A percentile compares a stretch with the other conserved stretches of the same genome.
phyloP scores from a whole-genome alignment of 2,888 invertebrate genomes.

The Mantis religiosa region DNA sequence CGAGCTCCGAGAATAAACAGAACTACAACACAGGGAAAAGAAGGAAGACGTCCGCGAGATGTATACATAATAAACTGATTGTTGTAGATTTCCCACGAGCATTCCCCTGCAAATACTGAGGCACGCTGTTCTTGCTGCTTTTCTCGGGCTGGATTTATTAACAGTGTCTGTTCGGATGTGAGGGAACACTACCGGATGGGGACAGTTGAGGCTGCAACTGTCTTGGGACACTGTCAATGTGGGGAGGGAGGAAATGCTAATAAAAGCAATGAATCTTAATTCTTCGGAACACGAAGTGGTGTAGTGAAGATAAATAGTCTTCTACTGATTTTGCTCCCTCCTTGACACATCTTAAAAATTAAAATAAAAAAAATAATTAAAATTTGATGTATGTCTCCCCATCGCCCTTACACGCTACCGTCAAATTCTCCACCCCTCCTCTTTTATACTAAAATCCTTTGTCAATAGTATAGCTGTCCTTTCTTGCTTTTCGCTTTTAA shows the following conservation, averaged over 20 bases:
- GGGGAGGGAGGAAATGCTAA: not conserved
- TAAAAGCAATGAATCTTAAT: slow-evolving; percentile 12
- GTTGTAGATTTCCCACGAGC: slow-evolving; percentile 17
- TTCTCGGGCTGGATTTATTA: slow-evolving; percentile 14
- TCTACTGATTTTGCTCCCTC: not conserved
- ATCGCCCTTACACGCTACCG: not conserved
- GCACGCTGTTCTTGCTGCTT: not conserved
- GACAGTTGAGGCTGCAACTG: not conserved
- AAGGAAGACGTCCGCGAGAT: slow-evolving; percentile 11
- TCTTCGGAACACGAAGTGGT: not conserved
- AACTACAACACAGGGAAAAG: not conserved
- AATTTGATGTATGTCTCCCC: not conserved
- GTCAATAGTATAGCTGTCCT: too few relatives aligned
- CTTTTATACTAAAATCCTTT: too few relatives aligned
- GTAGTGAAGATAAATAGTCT: not conserved
- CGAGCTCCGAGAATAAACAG: not conserved
- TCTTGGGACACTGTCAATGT: slow-evolving; percentile 11
- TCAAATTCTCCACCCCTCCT: too few relatives aligned
- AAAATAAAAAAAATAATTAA: not conserved
- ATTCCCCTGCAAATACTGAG: slow-evolving; percentile 3
- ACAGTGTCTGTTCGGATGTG: slow-evolving; percentile 4
- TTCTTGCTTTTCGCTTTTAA: too few relatives aligned
- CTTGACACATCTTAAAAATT: not conserved
- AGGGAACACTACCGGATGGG: not conserved
- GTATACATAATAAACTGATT: slow-evolving; percentile 17